Evolutionary conservation across 2,113 vertebrate genomes (phyloP).

Genomic region (chimpanzee (Pan troglodytes)): NHGRI_mPanTro3-v2.1_pri NC_072414.2:75285001-75285500

Average conservation of each 20-base stretch:
- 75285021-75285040: constrained; percentile 7
- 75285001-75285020: background rate
- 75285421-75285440: background rate
- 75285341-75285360: constrained; percentile 76
- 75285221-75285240: constrained; percentile 76
- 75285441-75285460: background rate
- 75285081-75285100: background rate
- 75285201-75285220: constrained; percentile 81
- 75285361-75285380: constrained; percentile 67
- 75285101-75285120: constrained; percentile 57
- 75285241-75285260: constrained; percentile 79
- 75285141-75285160: constrained; percentile 70
- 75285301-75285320: constrained; percentile 82
- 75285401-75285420: background rate
- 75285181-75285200: constrained; percentile 79
- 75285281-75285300: constrained; percentile 82
- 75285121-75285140: constrained; percentile 73
- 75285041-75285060: background rate
- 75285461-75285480: background rate
- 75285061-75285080: constrained; percentile 56
- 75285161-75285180: constrained; percentile 75
- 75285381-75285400: background rate
- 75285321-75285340: constrained; percentile 77
- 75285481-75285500: background rate
- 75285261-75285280: constrained; percentile 82